Conservation (phyloP, 2,797 vertebrate species). For the Diceros bicornis region DNA sequence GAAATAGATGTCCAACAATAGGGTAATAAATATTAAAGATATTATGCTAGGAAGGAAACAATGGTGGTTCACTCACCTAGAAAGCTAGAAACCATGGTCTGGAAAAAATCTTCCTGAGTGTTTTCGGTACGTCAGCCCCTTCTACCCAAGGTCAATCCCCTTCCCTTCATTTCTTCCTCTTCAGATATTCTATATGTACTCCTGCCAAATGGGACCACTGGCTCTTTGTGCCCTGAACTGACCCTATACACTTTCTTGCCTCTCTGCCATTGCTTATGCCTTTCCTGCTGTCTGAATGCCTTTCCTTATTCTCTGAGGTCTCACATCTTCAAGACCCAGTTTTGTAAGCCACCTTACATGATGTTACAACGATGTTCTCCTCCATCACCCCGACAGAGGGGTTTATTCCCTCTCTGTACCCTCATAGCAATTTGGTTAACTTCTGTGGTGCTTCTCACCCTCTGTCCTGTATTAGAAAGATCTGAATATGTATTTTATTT, state of each 20-base stretch:
- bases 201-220: not conserved
- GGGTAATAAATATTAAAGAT: not conserved
- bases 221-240: not conserved
- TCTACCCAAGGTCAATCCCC: not conserved
- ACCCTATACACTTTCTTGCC: not conserved
- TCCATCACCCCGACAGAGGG: not conserved
- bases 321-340: not conserved
- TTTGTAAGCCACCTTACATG: not conserved
- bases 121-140: conserved; percentile 31
- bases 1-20: not conserved
- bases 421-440: not conserved
- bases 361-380: not conserved
- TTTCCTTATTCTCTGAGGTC: conserved; percentile 17
- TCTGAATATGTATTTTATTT: not conserved
- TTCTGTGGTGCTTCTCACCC: not conserved
- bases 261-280: not conserved
- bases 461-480: conserved; percentile 37
- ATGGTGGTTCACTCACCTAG: not conserved
- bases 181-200: not conserved
- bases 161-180: conserved; percentile 15
- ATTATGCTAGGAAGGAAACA: not conserved
- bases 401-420: not conserved
- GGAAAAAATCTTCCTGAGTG: conserved; percentile 33
- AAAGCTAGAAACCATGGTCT: not conserved
- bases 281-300: not conserved